Percentiles rank a stretch among this genome's conserved stretches.
Evolutionary conservation across 2,888 invertebrate genomes (phyloP).

Genomic region (Lissonota sp.): DNA sequence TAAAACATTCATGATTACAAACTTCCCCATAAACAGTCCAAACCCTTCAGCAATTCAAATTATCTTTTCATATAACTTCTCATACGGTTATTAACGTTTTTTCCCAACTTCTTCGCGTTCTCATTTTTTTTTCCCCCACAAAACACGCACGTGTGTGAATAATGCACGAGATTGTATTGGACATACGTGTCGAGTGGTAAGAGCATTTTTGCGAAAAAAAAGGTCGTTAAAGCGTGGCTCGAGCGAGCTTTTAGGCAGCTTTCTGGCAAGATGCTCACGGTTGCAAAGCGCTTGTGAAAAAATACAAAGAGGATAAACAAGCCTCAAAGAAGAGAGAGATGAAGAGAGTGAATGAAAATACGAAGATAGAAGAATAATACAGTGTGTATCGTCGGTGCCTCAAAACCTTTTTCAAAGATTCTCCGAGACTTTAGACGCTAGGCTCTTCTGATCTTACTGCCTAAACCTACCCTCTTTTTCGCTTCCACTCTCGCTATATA

Average conservation of each 20-base stretch:
- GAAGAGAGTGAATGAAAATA: background rate
- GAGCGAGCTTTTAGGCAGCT: conserved; percentile 59
- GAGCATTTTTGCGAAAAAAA: conserved; percentile 34
- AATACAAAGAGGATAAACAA: conserved; percentile 63
- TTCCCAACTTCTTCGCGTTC: conserved; percentile 8
- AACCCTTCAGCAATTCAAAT: conserved; percentile 6
- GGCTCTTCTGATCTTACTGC: conserved; percentile 26
- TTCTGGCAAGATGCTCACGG: conserved; percentile 56
- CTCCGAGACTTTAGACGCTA: conserved; percentile 47
- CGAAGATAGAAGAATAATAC: conserved; percentile 24
- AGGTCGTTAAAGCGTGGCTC: conserved; percentile 54
- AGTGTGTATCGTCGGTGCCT: conserved; percentile 41
- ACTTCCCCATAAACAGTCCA: conserved; percentile 14
- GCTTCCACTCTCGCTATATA: conserved; percentile 12
- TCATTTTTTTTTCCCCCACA: conserved; percentile 41
- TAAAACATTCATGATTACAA: conserved; percentile 21
- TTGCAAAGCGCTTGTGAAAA: conserved; percentile 58
- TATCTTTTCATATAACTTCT: background rate
- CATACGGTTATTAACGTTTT: conserved; percentile 6
- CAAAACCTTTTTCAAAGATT: conserved; percentile 37
- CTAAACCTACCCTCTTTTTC: background rate
- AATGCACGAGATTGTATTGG: conserved; percentile 43
- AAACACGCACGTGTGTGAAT: conserved; percentile 36
- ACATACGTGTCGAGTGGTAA: background rate
- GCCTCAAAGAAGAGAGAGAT: conserved; percentile 13